These are phyloP conservation scores for Psephotus haematonotus DNA, from an alignment of 2,113 vertebrate genomes.

Conservation along the genomic window DNA sequence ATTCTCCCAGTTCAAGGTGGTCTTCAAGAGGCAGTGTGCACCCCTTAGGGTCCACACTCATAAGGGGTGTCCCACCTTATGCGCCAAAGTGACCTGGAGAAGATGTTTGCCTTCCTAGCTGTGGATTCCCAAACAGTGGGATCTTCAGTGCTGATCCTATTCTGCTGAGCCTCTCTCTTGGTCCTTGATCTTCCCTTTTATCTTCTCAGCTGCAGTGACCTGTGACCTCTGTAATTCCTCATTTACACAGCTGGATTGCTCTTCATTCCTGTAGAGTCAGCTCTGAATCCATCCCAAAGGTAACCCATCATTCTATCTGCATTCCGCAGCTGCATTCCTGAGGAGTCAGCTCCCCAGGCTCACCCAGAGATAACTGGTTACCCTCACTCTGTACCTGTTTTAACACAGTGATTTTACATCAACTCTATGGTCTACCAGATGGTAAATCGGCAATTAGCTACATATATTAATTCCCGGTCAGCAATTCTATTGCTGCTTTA, in stretches of 20 bases:
- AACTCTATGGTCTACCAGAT: background rate
- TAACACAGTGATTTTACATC: background rate
- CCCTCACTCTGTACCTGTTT: background rate
- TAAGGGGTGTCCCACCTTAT: background rate
- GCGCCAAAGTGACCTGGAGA: background rate
- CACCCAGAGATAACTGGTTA: background rate
- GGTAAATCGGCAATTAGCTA: conserved; percentile 7
- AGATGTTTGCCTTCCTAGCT: background rate
- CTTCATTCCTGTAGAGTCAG: background rate
- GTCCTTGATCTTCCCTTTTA: background rate
- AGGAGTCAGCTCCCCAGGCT: background rate
- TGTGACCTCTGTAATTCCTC: background rate
- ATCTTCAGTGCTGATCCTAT: background rate
- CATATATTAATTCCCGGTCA: background rate
- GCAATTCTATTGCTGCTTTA: background rate
- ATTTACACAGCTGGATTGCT: background rate
- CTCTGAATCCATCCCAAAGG: background rate
- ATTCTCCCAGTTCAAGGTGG: background rate
- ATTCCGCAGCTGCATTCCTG: background rate
- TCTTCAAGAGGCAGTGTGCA: background rate
- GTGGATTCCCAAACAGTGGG: background rate
- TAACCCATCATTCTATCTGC: rapidly evolving
- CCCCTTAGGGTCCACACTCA: background rate
- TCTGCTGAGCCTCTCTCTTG: background rate
- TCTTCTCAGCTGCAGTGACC: background rate